Percentiles rank a stretch among this genome's conserved stretches.
phyloP scores from a whole-genome alignment of 2,888 invertebrate genomes.

The Uloborus plumipes region DNA sequence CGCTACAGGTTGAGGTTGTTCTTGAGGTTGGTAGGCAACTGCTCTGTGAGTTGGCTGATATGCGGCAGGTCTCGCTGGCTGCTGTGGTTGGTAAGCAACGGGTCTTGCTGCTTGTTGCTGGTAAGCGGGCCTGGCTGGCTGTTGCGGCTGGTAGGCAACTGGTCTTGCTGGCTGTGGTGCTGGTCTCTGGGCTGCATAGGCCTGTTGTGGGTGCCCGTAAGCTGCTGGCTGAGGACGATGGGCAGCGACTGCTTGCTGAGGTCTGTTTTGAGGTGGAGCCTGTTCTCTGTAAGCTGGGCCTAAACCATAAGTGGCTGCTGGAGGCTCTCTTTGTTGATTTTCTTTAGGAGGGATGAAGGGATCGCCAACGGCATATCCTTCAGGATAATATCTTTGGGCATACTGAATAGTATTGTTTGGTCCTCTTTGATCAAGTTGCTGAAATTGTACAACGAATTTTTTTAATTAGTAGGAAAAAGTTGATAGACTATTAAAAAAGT shows the following conservation, averaged over 20 bases:
- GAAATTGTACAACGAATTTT: conserved; percentile 1
- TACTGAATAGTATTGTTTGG: conserved; percentile 69
- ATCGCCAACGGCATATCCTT: conserved; percentile 65
- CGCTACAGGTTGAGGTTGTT: neutral
- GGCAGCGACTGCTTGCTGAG: conserved; percentile 5
- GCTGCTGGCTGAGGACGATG: conserved; percentile 38
- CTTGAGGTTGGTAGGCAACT: conserved; percentile 3
- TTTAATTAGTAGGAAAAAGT: too few species aligned
- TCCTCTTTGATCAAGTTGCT: conserved; percentile 67
- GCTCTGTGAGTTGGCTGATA: conserved; percentile 27
- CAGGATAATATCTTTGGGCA: conserved; percentile 70
- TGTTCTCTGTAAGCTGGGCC: conserved; percentile 60
- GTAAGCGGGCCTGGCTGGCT: conserved; percentile 6
- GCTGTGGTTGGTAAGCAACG: neutral
- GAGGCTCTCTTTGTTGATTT: conserved; percentile 42
- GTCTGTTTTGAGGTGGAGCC: conserved; percentile 21
- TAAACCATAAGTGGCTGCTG: conserved; percentile 56
- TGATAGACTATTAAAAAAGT: too few species aligned
- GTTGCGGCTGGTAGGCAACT: conserved; percentile 7
- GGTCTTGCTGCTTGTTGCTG: conserved; percentile 5
- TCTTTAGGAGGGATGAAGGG: conserved; percentile 63
- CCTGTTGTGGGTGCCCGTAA: conserved; percentile 32
- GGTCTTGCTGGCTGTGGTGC: conserved; percentile 16
- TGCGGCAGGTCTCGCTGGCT: neutral
- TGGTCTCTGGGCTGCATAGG: neutral